Conservation (phyloP, 2,888 invertebrate species). For the Pelosia muscerda region DNA sequence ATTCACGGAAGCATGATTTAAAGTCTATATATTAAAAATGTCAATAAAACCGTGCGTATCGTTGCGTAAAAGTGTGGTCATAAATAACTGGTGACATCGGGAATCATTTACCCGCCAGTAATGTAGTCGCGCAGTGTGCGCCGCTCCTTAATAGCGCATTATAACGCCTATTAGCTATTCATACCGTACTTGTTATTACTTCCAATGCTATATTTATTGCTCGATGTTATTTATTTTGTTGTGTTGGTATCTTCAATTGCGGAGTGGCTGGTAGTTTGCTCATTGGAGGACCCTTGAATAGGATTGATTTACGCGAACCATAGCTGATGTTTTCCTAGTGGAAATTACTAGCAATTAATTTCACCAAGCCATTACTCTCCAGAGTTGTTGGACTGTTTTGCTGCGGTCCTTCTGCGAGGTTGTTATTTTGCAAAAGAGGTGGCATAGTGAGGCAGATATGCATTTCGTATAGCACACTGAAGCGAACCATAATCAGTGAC, state of each 20-base stretch:
- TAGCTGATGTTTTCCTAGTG: background rate
- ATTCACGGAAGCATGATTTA: constrained; percentile 23
- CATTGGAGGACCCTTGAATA: background rate
- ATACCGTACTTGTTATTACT: constrained; percentile 65
- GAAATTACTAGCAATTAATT: background rate
- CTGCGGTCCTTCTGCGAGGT: too few relatives aligned
- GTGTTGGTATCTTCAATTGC: constrained; percentile 8
- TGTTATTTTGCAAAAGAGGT: too few relatives aligned
- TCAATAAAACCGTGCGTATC: constrained; percentile 56
- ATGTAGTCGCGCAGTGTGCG: constrained; percentile 66
- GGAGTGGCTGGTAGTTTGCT: constrained; percentile 23
- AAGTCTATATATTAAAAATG: constrained; percentile 30
- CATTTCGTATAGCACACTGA: too few relatives aligned
- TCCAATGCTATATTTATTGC: constrained; percentile 48
- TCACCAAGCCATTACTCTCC: background rate
- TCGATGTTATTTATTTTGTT: constrained; percentile 35
- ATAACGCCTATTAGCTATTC: constrained; percentile 74
- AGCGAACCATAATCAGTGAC: too few relatives aligned
- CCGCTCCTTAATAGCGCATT: constrained; percentile 68
- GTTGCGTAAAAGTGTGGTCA: constrained; percentile 63
- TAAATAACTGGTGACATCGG: constrained; percentile 62
- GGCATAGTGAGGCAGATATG: too few relatives aligned
- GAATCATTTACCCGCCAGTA: constrained; percentile 55
- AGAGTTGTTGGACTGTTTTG: background rate
- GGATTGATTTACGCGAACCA: background rate